Conservation (phyloP, 1,140 invertebrate genomes). For the Cherax quadricarinatus region DNA sequence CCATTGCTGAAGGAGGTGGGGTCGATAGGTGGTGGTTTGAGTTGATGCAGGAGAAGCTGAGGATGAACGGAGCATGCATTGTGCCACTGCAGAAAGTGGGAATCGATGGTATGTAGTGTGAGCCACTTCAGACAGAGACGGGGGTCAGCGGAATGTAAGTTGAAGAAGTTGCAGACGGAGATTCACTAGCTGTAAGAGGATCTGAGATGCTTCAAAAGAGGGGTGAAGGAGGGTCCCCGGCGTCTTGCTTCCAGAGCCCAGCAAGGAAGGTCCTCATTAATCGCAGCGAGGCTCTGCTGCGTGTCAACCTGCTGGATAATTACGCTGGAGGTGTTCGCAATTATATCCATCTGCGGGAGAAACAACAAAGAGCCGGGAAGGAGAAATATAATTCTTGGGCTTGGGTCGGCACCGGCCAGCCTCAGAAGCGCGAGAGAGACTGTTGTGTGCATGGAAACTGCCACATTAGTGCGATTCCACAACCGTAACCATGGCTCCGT, state of each 20-base stretch:
- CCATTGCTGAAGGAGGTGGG: neutral
- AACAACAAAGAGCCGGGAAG: slow-evolving; percentile 27
- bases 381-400: slow-evolving; percentile 16
- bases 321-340: slow-evolving; percentile 48
- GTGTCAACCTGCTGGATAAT: slow-evolving; percentile 18
- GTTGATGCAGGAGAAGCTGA: no score
- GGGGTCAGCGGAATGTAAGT: no score
- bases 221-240: neutral
- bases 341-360: slow-evolving; percentile 31
- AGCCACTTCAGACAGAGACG: no score
- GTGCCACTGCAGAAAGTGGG: no score
- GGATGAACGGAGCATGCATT: no score
- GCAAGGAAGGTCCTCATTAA: slow-evolving; percentile 33
- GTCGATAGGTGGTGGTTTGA: neutral
- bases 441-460: slow-evolving; percentile 39
- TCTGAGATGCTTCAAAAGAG: neutral
- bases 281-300: slow-evolving; percentile 20
- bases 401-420: neutral
- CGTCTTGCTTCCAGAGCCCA: neutral
- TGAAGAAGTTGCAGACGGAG: no score
- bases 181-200: no score
- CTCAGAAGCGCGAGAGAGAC: slow-evolving; percentile 27
- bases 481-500: no score
- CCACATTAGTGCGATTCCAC: neutral
- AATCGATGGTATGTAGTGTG: no score